Percentiles rank a stretch among this genome's conserved stretches.
These are phyloP conservation scores for Cariama cristata DNA, from an alignment of 2,113 vertebrate genomes.

Conservation along the genomic window DNA sequence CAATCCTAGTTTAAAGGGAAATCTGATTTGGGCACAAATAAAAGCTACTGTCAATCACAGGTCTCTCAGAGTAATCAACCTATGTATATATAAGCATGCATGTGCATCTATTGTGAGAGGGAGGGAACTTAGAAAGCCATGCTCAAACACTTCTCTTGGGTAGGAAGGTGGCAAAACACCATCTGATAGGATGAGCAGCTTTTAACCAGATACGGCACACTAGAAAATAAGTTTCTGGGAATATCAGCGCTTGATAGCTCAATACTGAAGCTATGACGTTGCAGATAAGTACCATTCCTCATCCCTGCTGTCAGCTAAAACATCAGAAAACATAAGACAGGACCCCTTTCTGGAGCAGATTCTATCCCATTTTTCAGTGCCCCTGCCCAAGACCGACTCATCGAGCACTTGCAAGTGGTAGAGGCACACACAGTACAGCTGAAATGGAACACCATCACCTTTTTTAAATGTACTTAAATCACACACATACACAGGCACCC, in stretches of 20 bases:
- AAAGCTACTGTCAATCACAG: background rate
- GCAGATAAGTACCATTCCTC: background rate
- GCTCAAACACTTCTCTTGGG: background rate
- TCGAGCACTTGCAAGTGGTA: background rate
- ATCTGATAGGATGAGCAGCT: background rate
- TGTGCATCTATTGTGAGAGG: accelerated
- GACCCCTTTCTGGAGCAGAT: background rate
- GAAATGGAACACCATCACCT: background rate
- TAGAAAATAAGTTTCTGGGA: background rate
- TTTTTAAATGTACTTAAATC: background rate
- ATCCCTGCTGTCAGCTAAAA: background rate
- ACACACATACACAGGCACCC: background rate
- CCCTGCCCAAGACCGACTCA: background rate
- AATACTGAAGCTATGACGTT: background rate
- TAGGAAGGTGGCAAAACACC: background rate
- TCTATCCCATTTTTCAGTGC: background rate
- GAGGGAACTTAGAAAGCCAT: background rate
- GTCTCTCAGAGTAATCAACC: background rate
- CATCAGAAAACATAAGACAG: background rate
- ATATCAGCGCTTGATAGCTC: background rate
- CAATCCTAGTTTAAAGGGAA: background rate
- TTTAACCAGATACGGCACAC: background rate
- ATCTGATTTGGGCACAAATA: background rate
- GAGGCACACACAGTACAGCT: background rate
- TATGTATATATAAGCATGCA: background rate